A percentile compares a stretch with the other conserved stretches of the same genome.
These are phyloP conservation scores for Murina feae DNA, from an alignment of 2,113 vertebrate species.

Conservation along the genomic window DNA sequence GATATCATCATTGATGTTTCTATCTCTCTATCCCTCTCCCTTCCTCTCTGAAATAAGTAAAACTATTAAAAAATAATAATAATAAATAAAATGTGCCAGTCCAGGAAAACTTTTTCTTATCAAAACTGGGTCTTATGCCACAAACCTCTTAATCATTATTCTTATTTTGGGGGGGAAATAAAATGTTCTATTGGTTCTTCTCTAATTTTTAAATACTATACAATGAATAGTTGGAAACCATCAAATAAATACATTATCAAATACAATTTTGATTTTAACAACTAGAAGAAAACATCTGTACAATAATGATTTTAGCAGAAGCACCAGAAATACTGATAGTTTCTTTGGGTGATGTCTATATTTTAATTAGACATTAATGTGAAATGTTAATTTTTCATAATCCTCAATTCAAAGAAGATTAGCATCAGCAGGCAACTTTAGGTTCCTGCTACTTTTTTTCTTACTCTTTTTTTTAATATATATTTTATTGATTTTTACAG, in stretches of 20 bases:
- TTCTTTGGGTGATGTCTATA: neutral
- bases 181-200: neutral
- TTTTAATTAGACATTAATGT: neutral
- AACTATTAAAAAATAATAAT: no score
- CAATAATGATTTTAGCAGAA: neutral
- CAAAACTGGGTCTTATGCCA: neutral
- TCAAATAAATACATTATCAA: neutral
- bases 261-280: neutral
- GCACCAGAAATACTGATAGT: neutral
- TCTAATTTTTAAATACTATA: neutral
- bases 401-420: neutral
- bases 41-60: no score
- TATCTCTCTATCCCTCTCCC: no score
- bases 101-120: neutral
- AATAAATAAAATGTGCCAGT: neutral
- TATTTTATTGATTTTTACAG: no score
- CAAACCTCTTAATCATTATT: neutral
- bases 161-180: neutral
- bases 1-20: no score
- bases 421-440: neutral
- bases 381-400: neutral
- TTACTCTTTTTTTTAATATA: neutral
- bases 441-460: neutral
- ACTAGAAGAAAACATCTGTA: neutral
- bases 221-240: neutral